These are phyloP conservation scores for Sula dactylatra DNA, from an alignment of 2,113 vertebrate genomes.

Conservation along the genomic window DNA sequence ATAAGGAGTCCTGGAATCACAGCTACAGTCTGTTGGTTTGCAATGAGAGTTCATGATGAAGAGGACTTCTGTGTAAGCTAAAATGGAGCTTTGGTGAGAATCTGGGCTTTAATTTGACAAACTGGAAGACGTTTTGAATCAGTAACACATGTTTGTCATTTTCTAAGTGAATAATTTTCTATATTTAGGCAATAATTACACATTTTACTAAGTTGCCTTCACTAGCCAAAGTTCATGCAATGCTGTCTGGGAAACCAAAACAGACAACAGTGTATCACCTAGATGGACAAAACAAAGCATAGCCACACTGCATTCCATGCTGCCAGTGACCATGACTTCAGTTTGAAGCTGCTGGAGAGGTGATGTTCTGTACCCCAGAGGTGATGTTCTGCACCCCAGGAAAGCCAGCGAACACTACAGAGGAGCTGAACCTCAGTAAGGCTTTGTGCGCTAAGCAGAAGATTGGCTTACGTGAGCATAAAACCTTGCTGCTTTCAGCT, in stretches of 20 bases:
- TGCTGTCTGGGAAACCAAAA: background rate
- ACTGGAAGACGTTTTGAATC: background rate
- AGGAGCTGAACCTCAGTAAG: background rate
- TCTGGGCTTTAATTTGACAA: background rate
- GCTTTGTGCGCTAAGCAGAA: background rate
- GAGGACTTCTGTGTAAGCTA: background rate
- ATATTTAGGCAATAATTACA: constrained; percentile 10
- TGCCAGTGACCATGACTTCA: background rate
- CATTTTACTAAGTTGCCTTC: background rate
- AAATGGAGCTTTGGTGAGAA: background rate
- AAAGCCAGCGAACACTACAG: background rate
- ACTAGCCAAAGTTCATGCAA: background rate
- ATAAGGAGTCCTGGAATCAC: background rate
- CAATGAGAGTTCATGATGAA: background rate
- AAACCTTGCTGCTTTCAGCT: background rate
- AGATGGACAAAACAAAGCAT: background rate
- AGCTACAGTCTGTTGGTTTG: background rate
- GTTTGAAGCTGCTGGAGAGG: background rate
- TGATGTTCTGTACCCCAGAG: background rate
- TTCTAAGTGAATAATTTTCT: background rate
- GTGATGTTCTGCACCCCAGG: background rate
- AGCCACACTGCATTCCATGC: too few relatives aligned
- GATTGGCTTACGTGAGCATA: background rate
- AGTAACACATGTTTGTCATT: background rate
- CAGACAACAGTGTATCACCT: background rate